Evolutionary conservation across 2,888 invertebrate species (phyloP), one percentile per base, ranked within the genome.

Genomic region (Metacarcinus magister): DNA sequence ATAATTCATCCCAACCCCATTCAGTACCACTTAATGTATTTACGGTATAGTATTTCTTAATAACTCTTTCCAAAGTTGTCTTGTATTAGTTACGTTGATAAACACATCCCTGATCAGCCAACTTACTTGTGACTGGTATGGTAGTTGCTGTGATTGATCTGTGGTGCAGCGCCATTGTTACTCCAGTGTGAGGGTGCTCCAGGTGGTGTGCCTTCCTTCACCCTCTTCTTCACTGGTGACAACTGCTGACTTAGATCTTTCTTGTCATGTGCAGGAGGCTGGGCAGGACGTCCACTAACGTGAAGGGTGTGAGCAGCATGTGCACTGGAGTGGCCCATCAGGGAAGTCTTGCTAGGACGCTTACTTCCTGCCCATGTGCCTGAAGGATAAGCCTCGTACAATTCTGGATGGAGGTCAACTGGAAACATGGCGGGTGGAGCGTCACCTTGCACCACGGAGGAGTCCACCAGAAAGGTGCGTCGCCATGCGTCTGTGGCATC

Each of bases 191-290:
- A 92, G 3, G 95, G 94, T n/a, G 96, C 94, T 4, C 96, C 95
- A 16, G 97, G 97, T 60, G 97, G 97, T 19, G 97, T 97, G 97
- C 99, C 99, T 97, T 99, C 99, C 97, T 99, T 99, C 90, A 99
- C 99, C 32, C 99, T 98, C 97, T 99, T 99, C 98, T 99, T 99
- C 46, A 99, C 99, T 1, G 99, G 99, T 97, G 99, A 99, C 97
- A 99, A 98, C 97, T 99, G 99, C 32, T 97, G 97, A 90, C 95
- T 96, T 10, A 97, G 92, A 75, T 97, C 97, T 89, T 97, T 97
- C 95, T 96, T 96, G 95, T 97, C 96, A 54, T 97, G 96, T 43
- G 94, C 89, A 16, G 87, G 82, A 60, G 96, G 95, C 93, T 96
- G 96, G 48, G 95, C 89, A 2, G 96, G 96, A 10, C 95, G 92